Base-by-base conservation (phyloP, 2,888 invertebrate species). In the Diarsia rubi region DNA sequence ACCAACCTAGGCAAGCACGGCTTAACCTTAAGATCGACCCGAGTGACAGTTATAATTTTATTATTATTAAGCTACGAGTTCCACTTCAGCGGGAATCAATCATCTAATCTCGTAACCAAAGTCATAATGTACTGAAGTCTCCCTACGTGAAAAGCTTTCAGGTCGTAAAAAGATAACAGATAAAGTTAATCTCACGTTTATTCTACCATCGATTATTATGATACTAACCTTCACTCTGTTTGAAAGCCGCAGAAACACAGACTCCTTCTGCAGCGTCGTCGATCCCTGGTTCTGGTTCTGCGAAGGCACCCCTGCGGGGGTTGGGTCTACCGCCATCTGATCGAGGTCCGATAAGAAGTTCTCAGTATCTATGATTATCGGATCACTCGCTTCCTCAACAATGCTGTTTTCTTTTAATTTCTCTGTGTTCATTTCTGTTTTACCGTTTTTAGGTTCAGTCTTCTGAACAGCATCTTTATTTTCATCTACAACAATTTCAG, bases 211-310 rank as follows among this genome's bases (percentile, higher is more conserved):
- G 42, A 62, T 62, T 42, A 42, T 42, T 49, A 6, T 9, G 44
- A 54, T 83, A 90, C 95, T 92, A 91, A 98, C 98, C 97, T 99
- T 99, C 75, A 99, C 99, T 91, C 99, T 97, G 94, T 99, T 99
- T 77, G 99, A 99, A 76, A 99, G 97, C 85, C 99, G 97, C 91
- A 99, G 97, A 93, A 99, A 99, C n/a, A 99, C 98, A 14, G 99
- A 99, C 94, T 99, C 99, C 89, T 99, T 99, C 90, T 98, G 98
- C 76, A 96, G 92, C 31, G 94, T 93, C 45, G 91, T 88, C 83
- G 93, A 95, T 19, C 90, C 93, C 83, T 92, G 95, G 75, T 94
- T 93, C 73, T 95, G 94, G 74, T 90, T 94, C 24, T 88, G 91
- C 45, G 90, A 78, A 3, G 86, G 91, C 21, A 90, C 71, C 16